Base-by-base conservation (phyloP, 2,888 invertebrate species). In the Halocaridina rubra region DNA sequence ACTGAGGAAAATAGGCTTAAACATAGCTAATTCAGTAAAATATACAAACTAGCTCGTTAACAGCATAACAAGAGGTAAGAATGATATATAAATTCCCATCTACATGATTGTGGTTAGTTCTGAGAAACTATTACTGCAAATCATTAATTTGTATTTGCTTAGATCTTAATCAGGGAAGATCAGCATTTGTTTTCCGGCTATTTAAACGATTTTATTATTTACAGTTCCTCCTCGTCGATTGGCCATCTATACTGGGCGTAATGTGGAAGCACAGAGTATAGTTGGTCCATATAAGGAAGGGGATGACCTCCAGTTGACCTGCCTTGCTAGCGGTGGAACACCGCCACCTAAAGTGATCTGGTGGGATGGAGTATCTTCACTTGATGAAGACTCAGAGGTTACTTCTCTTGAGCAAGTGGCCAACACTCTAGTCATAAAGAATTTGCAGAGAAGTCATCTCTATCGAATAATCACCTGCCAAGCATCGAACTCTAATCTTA, bases 321-420 rank as follows among this genome's bases (percentile, higher is more conserved):
- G 86, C 22, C 61, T 64, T 19, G 84, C 84, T 1, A 32, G 59
- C 2, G 87, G 85, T 2, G 87, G 87, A 16, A 24, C 61, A 19
- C 87, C 87, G 24, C 72, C 85, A 16, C 87, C 87, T 3, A 81
- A 46, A 16, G 87, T 87, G 57, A 81, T 76, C 30, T 87, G 87
- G 87, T 87, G 87, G 87, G 75, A 85, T 10, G 81, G 81, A 5
- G 32, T 59, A 3, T 30, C 32, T 22, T 79, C 78, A n/a, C 29
- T 85, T 3, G 81, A 79, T 74, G 53, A 64, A n/a, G 64, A 61
- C 16, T 22, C 77, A 53, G 79, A 85, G 13, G 80, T 77, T 24
- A 74, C 75, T 22, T 72, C 46, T 0, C 13, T 76, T 2, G 64
- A 80, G 16, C 39, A 84, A 39, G 85, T 85, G n/a, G 30, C 81